phyloP scores from a whole-genome alignment of 2,113 vertebrate genomes.

The Zosterops japonicus region DNA sequence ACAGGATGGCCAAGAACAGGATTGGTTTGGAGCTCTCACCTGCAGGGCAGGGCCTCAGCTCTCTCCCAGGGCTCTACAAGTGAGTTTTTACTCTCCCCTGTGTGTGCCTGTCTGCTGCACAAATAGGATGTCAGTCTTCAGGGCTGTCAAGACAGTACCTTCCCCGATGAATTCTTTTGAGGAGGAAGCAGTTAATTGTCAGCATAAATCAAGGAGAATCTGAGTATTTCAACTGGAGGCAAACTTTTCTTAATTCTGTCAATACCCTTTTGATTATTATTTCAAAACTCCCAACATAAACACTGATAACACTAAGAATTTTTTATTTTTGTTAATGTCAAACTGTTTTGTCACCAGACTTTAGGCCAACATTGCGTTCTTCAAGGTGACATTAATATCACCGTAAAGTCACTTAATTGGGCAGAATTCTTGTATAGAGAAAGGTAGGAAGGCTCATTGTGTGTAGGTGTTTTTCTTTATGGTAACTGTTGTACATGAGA shows the following conservation, averaged over 20 bases:
- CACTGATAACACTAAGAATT: background rate
- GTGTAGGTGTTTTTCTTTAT: background rate
- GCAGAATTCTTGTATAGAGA: background rate
- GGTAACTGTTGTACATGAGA: background rate
- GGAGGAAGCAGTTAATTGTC: background rate
- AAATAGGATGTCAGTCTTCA: background rate
- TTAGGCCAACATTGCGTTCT: background rate
- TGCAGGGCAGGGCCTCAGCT: background rate
- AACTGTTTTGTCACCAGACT: background rate
- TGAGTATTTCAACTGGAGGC: background rate
- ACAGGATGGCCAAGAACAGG: background rate
- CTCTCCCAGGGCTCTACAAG: background rate
- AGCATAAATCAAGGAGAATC: background rate
- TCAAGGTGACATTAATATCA: background rate
- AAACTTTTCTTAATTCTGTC: background rate
- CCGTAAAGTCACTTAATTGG: background rate
- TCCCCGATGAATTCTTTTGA: background rate
- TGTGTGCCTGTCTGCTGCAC: background rate
- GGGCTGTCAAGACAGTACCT: background rate
- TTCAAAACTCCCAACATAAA: background rate
- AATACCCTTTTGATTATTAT: background rate
- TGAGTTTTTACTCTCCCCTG: background rate
- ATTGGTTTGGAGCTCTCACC: background rate
- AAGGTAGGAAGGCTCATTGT: background rate
- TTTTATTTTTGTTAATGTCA: background rate